These are phyloP conservation scores for Talpa occidentalis DNA, from an alignment of 2,113 vertebrate genomes.

Conservation along the genomic window DNA sequence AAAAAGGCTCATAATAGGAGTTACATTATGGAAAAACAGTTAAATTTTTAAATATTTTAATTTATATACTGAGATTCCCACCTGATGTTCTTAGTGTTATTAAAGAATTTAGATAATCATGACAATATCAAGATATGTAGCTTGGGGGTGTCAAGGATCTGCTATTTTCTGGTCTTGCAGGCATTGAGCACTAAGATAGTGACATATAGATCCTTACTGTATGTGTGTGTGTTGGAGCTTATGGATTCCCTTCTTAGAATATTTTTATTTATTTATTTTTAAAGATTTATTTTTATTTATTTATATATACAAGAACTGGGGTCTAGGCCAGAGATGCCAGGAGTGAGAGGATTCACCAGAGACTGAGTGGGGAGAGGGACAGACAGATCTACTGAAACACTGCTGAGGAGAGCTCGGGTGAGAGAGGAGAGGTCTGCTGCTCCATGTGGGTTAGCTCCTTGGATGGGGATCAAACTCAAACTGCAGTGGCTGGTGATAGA, in stretches of 20 bases:
- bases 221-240: not conserved
- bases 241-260: not conserved
- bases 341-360: too few species aligned
- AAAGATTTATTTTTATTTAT: too few species aligned
- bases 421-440: too few species aligned
- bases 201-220: not conserved
- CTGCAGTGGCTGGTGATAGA: too few species aligned
- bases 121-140: not conserved
- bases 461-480: too few species aligned
- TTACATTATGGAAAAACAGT: constrained; percentile 8
- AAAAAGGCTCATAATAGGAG: not conserved
- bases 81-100: not conserved
- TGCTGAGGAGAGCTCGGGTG: too few species aligned
- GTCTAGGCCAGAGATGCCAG: too few species aligned
- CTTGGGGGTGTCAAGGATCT: not conserved
- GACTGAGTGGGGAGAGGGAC: too few species aligned
- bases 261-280: not conserved
- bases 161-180: not conserved
- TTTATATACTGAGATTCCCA: not conserved
- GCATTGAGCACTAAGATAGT: not conserved
- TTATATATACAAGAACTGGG: too few species aligned
- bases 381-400: too few species aligned
- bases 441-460: too few species aligned
- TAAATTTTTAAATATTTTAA: not conserved
- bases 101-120: not conserved